Evolutionary conservation across 2,113 vertebrate species (phyloP).

Genomic region (zebrafish (Danio rerio)): DNA sequence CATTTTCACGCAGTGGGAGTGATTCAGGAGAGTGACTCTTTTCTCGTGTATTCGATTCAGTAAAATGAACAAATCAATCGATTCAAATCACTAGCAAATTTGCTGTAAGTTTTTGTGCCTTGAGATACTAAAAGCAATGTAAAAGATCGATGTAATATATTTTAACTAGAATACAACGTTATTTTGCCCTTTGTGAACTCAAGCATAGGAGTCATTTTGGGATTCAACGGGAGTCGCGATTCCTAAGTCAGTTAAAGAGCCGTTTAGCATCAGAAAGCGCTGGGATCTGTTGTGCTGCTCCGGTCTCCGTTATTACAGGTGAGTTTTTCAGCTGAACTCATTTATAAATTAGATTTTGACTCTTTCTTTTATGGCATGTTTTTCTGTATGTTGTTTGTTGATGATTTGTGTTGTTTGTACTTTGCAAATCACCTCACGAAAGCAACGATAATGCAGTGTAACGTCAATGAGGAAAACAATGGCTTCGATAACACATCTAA

Average conservation of each 20-base stretch:
- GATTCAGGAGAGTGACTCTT: not conserved
- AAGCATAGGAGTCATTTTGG: not conserved
- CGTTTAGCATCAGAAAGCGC: not conserved
- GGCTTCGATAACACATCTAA: too few species aligned
- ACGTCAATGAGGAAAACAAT: too few species aligned
- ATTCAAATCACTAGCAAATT: not conserved
- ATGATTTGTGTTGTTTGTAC: not conserved
- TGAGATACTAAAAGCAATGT: too few species aligned
- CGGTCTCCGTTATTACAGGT: constrained; percentile 53
- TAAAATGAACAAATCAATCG: not conserved
- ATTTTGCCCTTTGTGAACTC: not conserved
- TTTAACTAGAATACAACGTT: not conserved
- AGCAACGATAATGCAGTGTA: not conserved
- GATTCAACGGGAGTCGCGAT: constrained; percentile 1
- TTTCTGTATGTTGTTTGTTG: not conserved
- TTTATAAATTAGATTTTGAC: not conserved
- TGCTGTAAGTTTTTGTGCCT: not conserved
- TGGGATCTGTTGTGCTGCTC: not conserved
- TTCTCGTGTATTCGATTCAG: not conserved
- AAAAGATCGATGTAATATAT: not conserved
- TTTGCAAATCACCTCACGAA: not conserved
- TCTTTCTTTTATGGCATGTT: not conserved
- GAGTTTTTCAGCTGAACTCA: constrained; percentile 39
- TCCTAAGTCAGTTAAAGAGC: constrained; percentile 13
- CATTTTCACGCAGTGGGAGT: not conserved